Conservation (phyloP, 2,113 vertebrate genomes). For the Myotis yumanensis region DNA sequence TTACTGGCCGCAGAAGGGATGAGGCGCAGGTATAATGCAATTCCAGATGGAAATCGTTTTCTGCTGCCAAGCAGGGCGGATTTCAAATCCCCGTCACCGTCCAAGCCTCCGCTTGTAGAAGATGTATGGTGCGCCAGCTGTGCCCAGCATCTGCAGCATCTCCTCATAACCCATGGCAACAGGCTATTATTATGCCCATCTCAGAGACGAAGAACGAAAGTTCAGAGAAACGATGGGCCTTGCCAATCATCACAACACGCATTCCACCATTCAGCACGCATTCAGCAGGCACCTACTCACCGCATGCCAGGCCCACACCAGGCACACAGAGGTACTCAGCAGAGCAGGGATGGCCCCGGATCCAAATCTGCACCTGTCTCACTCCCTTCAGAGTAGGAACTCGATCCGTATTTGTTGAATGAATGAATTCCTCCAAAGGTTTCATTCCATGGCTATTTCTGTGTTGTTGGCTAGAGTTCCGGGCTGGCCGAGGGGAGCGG, state of each 20-base stretch:
- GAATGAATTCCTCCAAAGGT: background rate
- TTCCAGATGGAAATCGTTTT: background rate
- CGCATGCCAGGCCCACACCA: background rate
- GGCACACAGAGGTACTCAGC: background rate
- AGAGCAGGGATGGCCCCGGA: background rate
- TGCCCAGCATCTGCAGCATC: too few species aligned
- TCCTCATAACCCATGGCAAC: background rate
- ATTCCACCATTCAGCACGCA: too few species aligned
- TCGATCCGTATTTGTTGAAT: background rate
- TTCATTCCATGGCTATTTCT: background rate
- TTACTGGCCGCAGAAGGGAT: background rate
- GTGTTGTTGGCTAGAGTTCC: background rate
- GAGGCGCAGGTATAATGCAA: background rate
- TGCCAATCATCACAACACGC: background rate
- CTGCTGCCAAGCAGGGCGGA: background rate
- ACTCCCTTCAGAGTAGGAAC: background rate
- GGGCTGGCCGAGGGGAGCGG: rapidly evolving
- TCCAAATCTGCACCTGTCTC: background rate
- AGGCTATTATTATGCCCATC: background rate
- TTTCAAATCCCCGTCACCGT: background rate
- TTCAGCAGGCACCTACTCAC: background rate
- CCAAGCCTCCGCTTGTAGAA: rapidly evolving
- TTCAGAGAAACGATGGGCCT: background rate
- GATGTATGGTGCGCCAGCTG: rapidly evolving
- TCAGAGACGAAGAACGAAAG: background rate